These are phyloP conservation scores for Cotesia chilonis DNA, from an alignment of 1,140 invertebrate species.

Conservation along the genomic window DNA sequence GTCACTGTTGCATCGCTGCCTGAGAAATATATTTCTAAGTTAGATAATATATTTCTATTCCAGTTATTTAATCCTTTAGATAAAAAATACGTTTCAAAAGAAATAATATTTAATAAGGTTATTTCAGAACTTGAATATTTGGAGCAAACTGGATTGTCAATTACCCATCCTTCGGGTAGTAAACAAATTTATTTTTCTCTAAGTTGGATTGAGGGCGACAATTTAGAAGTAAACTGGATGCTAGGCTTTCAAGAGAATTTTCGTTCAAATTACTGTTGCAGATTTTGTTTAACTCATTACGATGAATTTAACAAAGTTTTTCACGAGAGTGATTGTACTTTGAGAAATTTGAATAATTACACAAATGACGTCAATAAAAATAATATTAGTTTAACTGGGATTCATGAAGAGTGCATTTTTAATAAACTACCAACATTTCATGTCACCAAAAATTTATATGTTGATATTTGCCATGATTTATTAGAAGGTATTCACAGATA, in stretches of 20 bases:
- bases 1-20: slow-evolving; percentile 47
- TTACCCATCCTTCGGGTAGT: background rate
- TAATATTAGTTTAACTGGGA: background rate
- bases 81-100: slow-evolving; percentile 44
- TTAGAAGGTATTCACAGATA: slow-evolving; percentile 38
- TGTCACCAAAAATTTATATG: slow-evolving; percentile 41
- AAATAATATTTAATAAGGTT: slow-evolving; percentile 42
- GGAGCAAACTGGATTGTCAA: slow-evolving; percentile 43
- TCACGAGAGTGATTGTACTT: slow-evolving; percentile 8
- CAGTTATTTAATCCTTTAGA: slow-evolving; percentile 49
- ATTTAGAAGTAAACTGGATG: slow-evolving; percentile 10
- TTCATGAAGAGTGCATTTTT: background rate
- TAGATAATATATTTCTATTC: slow-evolving; percentile 53
- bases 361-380: background rate
- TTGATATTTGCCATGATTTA: slow-evolving; percentile 46
- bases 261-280: slow-evolving; percentile 5
- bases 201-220: background rate
- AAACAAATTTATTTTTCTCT: slow-evolving; percentile 5
- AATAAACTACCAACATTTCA: slow-evolving; percentile 7
- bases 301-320: slow-evolving; percentile 9
- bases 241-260: slow-evolving; percentile 18
- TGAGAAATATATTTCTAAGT: slow-evolving; percentile 40
- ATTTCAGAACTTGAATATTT: slow-evolving; percentile 49
- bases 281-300: slow-evolving; percentile 8
- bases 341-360: slow-evolving; percentile 12